Conservation (phyloP, 2,113 vertebrate species). For the Climacteris rufus region DNA sequence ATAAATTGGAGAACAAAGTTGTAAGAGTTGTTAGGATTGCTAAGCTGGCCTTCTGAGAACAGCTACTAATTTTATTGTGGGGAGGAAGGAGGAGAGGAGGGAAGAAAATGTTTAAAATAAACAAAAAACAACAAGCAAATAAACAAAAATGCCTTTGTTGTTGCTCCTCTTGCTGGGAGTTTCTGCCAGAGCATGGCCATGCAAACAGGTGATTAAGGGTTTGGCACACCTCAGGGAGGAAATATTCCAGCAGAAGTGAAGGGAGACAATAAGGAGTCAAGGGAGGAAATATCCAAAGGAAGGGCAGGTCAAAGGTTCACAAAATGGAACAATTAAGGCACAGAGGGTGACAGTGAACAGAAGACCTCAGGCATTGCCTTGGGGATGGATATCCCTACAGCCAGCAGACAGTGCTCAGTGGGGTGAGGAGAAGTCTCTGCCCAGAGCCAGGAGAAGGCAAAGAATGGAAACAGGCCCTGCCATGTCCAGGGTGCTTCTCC, state of each 20-base stretch:
- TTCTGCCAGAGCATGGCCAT: constrained; percentile 2
- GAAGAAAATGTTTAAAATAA: neutral
- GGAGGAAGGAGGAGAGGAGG: neutral
- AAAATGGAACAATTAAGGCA: neutral
- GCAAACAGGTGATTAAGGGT: constrained; percentile 16
- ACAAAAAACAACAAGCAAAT: neutral
- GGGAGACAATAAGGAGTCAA: neutral
- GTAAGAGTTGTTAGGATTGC: neutral
- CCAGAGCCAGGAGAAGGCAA: neutral
- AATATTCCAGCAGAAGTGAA: constrained; percentile 2
- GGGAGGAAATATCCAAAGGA: constrained; percentile 24
- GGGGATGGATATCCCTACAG: neutral
- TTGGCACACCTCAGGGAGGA: constrained; percentile 44
- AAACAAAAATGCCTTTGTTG: constrained; percentile 37
- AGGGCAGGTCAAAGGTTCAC: constrained; percentile 40
- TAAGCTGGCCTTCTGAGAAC: neutral
- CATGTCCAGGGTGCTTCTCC: neutral
- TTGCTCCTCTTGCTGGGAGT: constrained; percentile 7
- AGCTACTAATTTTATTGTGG: constrained; percentile 33
- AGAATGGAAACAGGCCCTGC: neutral
- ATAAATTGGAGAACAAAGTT: neutral
- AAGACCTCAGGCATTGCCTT: neutral
- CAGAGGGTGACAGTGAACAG: neutral
- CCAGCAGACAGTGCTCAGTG: neutral
- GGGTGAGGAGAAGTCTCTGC: neutral